phyloP scores from a whole-genome alignment of 2,797 vertebrate species.

The Xiphophorus birchmanni region DNA sequence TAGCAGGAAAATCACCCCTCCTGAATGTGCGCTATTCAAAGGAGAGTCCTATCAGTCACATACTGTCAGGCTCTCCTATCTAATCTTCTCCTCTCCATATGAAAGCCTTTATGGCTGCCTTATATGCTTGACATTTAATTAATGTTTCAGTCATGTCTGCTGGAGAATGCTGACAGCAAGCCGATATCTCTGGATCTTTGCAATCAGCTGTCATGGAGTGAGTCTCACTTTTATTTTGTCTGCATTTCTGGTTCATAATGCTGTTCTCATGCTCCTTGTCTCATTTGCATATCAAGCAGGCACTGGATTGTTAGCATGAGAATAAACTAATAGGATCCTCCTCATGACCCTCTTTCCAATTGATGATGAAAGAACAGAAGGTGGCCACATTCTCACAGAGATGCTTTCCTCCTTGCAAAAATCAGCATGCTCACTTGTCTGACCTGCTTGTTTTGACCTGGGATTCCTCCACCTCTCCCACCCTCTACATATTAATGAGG shows the following conservation, averaged over 20 bases:
- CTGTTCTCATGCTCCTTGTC: constrained; percentile 29
- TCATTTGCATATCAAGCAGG: constrained; percentile 55
- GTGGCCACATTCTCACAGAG: constrained; percentile 66
- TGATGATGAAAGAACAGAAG: constrained; percentile 49
- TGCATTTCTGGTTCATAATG: constrained; percentile 25
- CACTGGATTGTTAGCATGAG: constrained; percentile 38
- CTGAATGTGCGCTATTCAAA: constrained; percentile 27
- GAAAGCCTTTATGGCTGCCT: constrained; percentile 45
- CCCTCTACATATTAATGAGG: constrained; percentile 60
- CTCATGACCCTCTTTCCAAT: constrained; percentile 60
- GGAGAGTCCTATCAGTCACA: constrained; percentile 55
- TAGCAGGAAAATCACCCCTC: constrained; percentile 24
- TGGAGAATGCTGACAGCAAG: constrained; percentile 56
- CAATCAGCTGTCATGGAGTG: constrained; percentile 54
- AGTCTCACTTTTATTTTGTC: constrained; percentile 38
- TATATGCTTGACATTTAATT: constrained; percentile 69
- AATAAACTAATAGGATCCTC: constrained; percentile 48
- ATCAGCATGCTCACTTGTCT: constrained; percentile 64
- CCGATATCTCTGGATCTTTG: constrained; percentile 57
- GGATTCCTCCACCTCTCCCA: constrained; percentile 53
- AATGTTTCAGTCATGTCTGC: constrained; percentile 61
- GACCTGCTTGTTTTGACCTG: constrained; percentile 66
- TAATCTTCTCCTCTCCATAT: constrained; percentile 47
- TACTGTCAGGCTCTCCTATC: constrained; percentile 45
- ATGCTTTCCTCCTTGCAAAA: constrained; percentile 40